Base-by-base conservation (phyloP, 2,113 vertebrate genomes). In the Accipiter virgatus region DNA sequence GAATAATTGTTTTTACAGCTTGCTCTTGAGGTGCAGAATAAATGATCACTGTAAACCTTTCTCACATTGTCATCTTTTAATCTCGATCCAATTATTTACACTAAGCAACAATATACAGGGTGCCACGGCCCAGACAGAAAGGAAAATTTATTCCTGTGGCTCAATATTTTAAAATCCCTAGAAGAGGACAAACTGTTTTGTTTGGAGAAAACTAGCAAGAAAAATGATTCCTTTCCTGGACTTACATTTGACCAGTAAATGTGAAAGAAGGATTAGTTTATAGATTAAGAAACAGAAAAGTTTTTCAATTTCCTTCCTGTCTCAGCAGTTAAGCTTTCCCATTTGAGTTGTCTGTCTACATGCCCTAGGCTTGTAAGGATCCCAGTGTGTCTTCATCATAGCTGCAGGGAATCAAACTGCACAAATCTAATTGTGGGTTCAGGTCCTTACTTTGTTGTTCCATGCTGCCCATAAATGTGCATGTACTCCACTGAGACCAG, bases 31-130 rank as follows among this genome's bases (percentile, higher is more conserved):
- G 21, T 89, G 77, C 88, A 93, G 86, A 96, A 93, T 95, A 95
- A 96, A 82, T 91, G 68, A 91, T 66, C 79, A 55, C 53, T 95
- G n/a, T 43, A 94, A 81, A 53, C 42, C 36, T 85, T 96, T 92
- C 81, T 96, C 43, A 83, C 34, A n/a, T 86, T 97, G 67, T 68
- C 78, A 59, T 95, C 61, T 80, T 95, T 96, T 96, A 93, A 95
- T 96, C 91, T 82, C 67, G 82, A 81, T 94, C 67, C 71, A 80
- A 7, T 96, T 96, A 96, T 94, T 97, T 97, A 88, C 75, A 50
- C 61, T 63, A 61, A 96, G 43, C 58, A 81, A 36, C 73, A 75
- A 84, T 86, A 81, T 96, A 58, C 26, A 80, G 82, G 34, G 7
- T 95, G 55, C 94, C 27, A 21, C 47, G 81, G 68, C 63, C 27